These are phyloP conservation scores for Lonchura striata DNA, from an alignment of 2,113 vertebrate species.

Conservation along the genomic window DNA sequence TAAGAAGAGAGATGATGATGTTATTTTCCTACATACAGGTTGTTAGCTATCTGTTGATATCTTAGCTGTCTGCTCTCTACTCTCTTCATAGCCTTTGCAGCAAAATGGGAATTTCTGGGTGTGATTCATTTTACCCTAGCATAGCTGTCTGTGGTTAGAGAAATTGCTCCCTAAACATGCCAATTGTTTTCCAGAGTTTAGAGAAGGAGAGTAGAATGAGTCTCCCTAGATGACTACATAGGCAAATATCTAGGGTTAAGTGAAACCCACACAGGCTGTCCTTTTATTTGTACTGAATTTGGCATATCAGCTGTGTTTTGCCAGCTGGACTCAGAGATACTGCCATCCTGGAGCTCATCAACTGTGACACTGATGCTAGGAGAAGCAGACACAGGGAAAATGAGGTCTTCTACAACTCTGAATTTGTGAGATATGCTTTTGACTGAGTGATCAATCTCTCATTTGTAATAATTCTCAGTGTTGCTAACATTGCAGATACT, in stretches of 20 bases:
- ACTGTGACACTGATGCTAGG: background rate
- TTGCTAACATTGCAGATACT: accelerated
- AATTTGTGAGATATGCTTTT: background rate
- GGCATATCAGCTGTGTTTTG: background rate
- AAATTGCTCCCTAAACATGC: background rate
- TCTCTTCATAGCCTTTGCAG: background rate
- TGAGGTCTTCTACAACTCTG: background rate
- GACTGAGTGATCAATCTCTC: background rate
- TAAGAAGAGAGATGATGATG: background rate
- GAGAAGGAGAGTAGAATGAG: background rate
- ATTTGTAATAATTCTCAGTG: background rate
- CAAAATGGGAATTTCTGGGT: background rate
- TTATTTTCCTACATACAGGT: background rate
- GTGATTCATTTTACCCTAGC: background rate
- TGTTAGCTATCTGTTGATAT: background rate
- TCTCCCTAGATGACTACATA: background rate
- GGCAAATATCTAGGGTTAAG: background rate
- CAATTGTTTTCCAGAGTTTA: background rate
- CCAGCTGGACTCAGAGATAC: background rate
- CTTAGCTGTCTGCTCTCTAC: background rate
- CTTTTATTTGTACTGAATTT: background rate
- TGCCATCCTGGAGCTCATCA: background rate
- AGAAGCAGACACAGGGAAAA: background rate
- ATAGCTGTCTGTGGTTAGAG: background rate
- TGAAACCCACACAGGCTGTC: background rate